phyloP scores from a whole-genome alignment of 2,113 vertebrate genomes.

The Rhizomys pruinosus region DNA sequence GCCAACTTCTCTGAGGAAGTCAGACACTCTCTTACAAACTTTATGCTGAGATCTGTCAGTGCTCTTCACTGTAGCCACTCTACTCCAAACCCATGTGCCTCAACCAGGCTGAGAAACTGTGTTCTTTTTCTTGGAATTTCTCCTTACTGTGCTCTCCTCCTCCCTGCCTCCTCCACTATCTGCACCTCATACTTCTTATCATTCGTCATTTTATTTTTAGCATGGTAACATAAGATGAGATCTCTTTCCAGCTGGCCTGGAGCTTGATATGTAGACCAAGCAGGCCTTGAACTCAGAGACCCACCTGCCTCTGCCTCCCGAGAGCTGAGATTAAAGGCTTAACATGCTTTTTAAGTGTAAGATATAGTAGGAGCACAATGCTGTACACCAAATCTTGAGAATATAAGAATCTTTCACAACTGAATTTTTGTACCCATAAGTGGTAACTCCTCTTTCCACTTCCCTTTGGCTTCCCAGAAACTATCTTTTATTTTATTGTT shows the following conservation, averaged over 20 bases:
- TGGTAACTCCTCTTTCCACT: background rate
- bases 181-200: background rate
- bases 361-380: background rate
- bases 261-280: too few species aligned
- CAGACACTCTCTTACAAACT: background rate
- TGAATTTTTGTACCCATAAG: background rate
- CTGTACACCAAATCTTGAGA: background rate
- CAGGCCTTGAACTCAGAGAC: too few species aligned
- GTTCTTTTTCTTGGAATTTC: background rate
- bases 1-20: background rate
- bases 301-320: too few species aligned
- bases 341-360: background rate
- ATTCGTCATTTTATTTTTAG: background rate
- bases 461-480: background rate
- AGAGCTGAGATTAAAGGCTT: too few species aligned
- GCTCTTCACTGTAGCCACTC: background rate
- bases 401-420: background rate
- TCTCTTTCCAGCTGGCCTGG: too few species aligned
- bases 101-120: background rate
- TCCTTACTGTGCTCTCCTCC: background rate
- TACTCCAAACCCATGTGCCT: background rate
- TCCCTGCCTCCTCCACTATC: background rate
- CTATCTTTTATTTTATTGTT: background rate
- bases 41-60: background rate
- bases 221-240: background rate